A percentile compares a stretch with the other conserved stretches of the same genome.
Conservation (phyloP, 23 tunicate genomes). For the Trididemnum clinides region DNA sequence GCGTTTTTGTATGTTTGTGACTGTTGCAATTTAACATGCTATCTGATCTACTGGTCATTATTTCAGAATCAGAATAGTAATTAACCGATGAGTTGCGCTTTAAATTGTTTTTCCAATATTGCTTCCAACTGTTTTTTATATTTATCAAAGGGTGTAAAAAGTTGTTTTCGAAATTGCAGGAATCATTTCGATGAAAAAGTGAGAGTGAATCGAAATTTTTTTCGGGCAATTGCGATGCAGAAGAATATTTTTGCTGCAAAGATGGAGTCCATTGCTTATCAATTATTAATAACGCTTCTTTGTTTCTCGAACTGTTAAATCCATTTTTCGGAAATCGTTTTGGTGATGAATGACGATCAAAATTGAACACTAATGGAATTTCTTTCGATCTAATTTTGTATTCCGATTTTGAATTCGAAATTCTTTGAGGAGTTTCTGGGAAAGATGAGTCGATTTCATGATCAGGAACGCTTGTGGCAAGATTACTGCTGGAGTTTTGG, state of each 20-base stretch:
- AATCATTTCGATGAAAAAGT: not conserved
- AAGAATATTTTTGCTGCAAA: not conserved
- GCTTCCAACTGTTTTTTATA: not conserved
- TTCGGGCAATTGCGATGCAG: not conserved
- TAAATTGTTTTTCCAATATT: not conserved
- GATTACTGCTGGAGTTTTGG: not conserved
- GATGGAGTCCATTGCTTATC: not conserved
- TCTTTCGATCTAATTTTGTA: not conserved
- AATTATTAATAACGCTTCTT: not conserved
- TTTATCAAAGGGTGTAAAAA: not conserved
- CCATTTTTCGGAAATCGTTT: not conserved
- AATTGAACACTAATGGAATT: not conserved
- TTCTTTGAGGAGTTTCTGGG: too few relatives aligned
- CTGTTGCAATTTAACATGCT: not conserved
- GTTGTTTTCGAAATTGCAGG: not conserved
- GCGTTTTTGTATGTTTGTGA: not conserved
- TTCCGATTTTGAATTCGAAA: not conserved
- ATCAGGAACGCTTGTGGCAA: not conserved
- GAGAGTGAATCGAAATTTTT: not conserved
- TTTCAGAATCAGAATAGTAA: not conserved
- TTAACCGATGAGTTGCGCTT: not conserved
- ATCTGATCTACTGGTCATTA: not conserved
- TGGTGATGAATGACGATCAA: not conserved
- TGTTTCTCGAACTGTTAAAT: not conserved
- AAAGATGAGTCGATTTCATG: not conserved